Percentiles rank a stretch among this genome's conserved stretches.
These are phyloP conservation scores for Drosophila fulvimacula DNA, from an alignment of 2,888 invertebrate genomes.

Conservation along the genomic window DNA sequence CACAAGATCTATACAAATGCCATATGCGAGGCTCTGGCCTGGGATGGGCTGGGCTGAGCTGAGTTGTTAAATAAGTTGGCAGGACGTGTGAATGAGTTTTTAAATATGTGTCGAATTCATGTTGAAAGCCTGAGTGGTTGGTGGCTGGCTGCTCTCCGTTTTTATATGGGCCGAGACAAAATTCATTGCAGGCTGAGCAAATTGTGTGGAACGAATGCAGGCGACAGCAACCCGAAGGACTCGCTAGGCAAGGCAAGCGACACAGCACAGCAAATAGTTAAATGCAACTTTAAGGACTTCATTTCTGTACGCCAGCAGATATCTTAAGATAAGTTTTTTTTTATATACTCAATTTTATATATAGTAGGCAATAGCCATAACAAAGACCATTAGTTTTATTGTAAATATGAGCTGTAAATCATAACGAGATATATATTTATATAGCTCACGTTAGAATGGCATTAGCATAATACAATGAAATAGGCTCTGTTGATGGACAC, in stretches of 20 bases:
- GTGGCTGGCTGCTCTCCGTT: background rate
- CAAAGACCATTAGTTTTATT: conserved; percentile 50
- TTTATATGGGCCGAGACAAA: conserved; percentile 38
- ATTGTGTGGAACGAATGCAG: conserved; percentile 22
- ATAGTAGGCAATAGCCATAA: background rate
- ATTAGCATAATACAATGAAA: conserved; percentile 62
- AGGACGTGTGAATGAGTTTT: conserved; percentile 74
- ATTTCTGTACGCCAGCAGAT: too few species aligned
- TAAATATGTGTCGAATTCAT: conserved; percentile 71
- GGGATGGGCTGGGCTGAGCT: conserved; percentile 1
- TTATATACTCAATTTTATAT: too few species aligned
- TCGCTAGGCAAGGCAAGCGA: background rate
- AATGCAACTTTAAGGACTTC: background rate
- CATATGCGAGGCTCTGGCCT: conserved; percentile 1
- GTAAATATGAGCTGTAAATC: conserved; percentile 45
- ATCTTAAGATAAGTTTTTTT: too few species aligned
- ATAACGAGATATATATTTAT: conserved; percentile 49
- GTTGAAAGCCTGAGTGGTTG: conserved; percentile 29
- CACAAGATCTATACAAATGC: conserved; percentile 59
- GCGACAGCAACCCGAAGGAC: conserved; percentile 13
- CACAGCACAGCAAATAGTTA: background rate
- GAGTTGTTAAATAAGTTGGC: conserved; percentile 76
- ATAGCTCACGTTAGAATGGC: conserved; percentile 69
- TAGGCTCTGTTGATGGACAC: conserved; percentile 40
- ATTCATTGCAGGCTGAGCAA: conserved; percentile 29